Evolutionary conservation across 2,888 invertebrate species (phyloP), one percentile per base, ranked within the genome.

Genomic region (Gandaritis pyraliata): DNA sequence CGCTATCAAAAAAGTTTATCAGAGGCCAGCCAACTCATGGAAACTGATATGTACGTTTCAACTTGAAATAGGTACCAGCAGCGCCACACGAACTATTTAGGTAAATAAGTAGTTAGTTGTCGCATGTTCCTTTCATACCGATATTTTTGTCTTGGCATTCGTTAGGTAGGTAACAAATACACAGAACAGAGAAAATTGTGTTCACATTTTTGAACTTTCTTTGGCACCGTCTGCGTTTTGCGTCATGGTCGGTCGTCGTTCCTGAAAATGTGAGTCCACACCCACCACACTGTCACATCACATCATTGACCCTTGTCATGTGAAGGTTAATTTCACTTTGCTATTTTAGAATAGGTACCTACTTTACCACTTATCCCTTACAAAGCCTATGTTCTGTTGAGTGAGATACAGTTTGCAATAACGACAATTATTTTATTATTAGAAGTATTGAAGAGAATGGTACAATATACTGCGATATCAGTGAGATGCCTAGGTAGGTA

Each of bases 161-260:
- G 67, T 67, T 73, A 67, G 66, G 71, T 74, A 66, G 66, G 73
- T 72, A 67, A 72, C 68, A 69, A 68, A 74, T 72, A 71, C 65
- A 66, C 62, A 65, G 68, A 69, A 73, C 68, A 68, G 73, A 72
- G 73, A 77, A 73, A 72, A 33, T 33, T 70, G 62, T 72, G 60
- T 70, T 70, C 65, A 72, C 47, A 72, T 72, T 68, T 74, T 73
- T 73, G 67, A 68, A 72, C 72, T 81, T 78, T 77, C 75, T 73
- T 81, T 81, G 81, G 82, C 83, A 80, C 51, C 68, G 57, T 58
- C 60, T 49, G 56, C 55, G 65, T 64, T 67, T 75, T 80, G 72
- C 85, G 86, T 88, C 88, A 89, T 70, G 86, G 83, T 67, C 83
- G 84, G 83, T 82, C 84, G 78, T 77, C 77, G 83, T 78, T 83